Evolutionary conservation across 1,140 invertebrate genomes (phyloP), one percentile per base, ranked within the genome.

Genomic region (Penaeus vannamei): DNA sequence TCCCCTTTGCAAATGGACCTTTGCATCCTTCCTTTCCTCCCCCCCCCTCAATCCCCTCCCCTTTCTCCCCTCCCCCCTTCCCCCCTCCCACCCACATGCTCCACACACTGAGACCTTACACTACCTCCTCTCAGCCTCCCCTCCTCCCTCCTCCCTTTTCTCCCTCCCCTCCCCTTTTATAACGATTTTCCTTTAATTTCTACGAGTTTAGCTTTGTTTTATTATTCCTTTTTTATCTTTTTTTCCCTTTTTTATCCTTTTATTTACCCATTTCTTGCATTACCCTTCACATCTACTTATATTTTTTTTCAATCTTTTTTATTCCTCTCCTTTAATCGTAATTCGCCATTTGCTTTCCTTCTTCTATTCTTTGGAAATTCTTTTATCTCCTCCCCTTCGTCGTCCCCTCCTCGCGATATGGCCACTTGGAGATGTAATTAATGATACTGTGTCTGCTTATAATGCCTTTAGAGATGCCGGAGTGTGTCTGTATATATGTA

Each of bases 191-290:
- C 46, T 81, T n/a, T 29, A 59, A 46, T 59, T 59, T 81, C n/a
- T 29, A 36, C 72, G 19, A 32, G 46, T 69, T n/a, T 69, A 7
- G 64, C 29, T 29, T 26, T 22, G 26, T n/a, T 53, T 7, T 76
- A 26, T 22, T 72, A n/a, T 19, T 26, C 22, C 64, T 85, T n/a
- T 26, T 1, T 17, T 59, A 60, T 46, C 2, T 1, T 59, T 2
- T 59, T n/a, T 5, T 69, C 64, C 17, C 29, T 20, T 72, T 46
- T 76, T 20, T 64, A 61, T 26, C 77, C 53, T 46, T 46, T 32
- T 46, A 42, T 59, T 64, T 76, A 46, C 76, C 83, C 36, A 53
- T 62, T 77, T 86, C 62, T 42, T 77, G 29, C 59, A 23, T 61
- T 85, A 42, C 32, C 62, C 26, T 12, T 85, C 23, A 69, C 23